Evolutionary conservation across 2,888 invertebrate genomes (phyloP).

Genomic region (Stegana nigrithorax): DNA sequence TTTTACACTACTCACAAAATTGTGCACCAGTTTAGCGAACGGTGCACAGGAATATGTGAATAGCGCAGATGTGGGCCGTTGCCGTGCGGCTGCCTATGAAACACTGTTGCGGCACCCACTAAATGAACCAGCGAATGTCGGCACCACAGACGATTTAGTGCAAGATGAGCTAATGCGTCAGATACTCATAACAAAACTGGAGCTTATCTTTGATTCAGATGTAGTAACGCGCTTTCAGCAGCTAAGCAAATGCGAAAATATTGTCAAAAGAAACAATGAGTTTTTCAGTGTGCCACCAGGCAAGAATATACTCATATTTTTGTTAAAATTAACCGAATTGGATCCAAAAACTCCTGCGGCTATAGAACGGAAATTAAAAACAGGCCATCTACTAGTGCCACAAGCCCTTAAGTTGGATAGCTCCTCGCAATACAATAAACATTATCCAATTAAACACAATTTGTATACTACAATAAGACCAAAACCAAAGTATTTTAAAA

Average conservation of each 20-base stretch:
- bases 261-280: slow-evolving; percentile 16
- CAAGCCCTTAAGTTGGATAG: background rate
- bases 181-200: background rate
- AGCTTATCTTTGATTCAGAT: background rate
- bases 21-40: slow-evolving; percentile 17
- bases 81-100: background rate
- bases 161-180: background rate
- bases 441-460: background rate
- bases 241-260: slow-evolving; percentile 15
- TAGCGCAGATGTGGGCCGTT: slow-evolving; percentile 1
- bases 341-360: no score
- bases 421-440: background rate
- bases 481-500: background rate
- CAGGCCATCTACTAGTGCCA: background rate
- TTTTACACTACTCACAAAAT: slow-evolving; percentile 23
- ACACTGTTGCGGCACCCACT: background rate
- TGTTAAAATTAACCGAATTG: no score
- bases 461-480: background rate
- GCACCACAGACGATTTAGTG: background rate
- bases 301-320: no score
- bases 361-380: no score
- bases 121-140: background rate
- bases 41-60: slow-evolving; percentile 21
- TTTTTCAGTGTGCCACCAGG: no score
- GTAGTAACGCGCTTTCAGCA: background rate